A percentile compares a stretch with the other conserved stretches of the same genome.
Evolutionary conservation across 2,888 invertebrate genomes (phyloP).

Genomic region (Patella pellucida): DNA sequence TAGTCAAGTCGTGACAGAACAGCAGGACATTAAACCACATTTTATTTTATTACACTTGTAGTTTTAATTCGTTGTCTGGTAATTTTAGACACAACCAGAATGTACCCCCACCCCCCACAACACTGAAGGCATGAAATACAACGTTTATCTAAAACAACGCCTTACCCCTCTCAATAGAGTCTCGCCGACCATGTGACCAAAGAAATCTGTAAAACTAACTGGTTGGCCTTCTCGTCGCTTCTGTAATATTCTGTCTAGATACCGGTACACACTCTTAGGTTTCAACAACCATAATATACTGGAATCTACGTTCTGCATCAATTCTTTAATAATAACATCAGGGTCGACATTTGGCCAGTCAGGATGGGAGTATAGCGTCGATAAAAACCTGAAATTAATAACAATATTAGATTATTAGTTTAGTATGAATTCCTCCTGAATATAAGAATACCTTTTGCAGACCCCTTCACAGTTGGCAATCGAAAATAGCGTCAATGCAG

Average conservation of each 20-base stretch:
- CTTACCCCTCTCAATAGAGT: constrained; percentile 70
- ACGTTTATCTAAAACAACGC: neutral
- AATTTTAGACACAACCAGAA: no score
- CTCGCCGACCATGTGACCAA: constrained; percentile 72
- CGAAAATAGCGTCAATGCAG: no score
- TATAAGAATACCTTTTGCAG: no score
- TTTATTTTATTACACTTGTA: no score
- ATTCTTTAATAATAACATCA: constrained; percentile 65
- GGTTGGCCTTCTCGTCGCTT: constrained; percentile 71
- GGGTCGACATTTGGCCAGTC: constrained; percentile 69
- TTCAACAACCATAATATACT: constrained; percentile 67
- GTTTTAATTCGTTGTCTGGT: no score
- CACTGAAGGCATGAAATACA: neutral
- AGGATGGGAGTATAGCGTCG: constrained; percentile 71
- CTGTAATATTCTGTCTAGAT: constrained; percentile 63
- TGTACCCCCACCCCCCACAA: neutral
- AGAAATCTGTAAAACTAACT: constrained; percentile 73
- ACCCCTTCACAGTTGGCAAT: no score
- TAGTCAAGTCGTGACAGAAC: no score
- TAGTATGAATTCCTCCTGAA: no score
- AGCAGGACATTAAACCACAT: no score
- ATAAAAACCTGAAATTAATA: constrained; percentile 67
- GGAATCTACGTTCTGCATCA: constrained; percentile 67
- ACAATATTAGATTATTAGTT: no score
- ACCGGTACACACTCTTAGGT: constrained; percentile 62